phyloP scores from a whole-genome alignment of 2,113 vertebrate genomes.

The Melanotaenia duboulayi region DNA sequence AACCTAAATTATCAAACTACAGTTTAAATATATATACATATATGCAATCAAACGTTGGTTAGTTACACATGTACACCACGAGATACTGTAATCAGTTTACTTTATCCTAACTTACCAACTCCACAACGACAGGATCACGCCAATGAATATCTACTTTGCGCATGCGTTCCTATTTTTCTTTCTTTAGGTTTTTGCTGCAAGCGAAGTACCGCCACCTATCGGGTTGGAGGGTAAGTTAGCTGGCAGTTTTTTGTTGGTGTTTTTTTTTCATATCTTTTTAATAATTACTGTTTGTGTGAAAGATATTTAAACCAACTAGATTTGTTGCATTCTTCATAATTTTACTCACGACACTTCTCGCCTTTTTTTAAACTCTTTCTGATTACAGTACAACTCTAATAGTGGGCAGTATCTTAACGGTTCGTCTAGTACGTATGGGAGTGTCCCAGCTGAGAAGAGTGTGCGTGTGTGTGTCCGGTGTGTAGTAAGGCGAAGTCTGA shows the following conservation, averaged over 20 bases:
- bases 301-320: not conserved
- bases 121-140: conserved; percentile 58
- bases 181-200: not conserved
- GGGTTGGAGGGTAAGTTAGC: conserved; percentile 21
- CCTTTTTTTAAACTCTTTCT: not conserved
- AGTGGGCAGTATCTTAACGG: not conserved
- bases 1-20: not conserved
- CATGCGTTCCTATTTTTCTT: conserved; percentile 28
- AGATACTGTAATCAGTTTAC: not conserved
- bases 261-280: not conserved
- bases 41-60: not conserved
- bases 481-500: conserved; percentile 5
- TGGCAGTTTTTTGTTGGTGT: not conserved
- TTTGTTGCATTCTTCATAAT: not conserved
- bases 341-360: not conserved
- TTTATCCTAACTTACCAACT: conserved; percentile 54
- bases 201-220: conserved; percentile 15
- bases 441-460: conserved; percentile 3
- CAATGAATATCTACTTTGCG: not conserved
- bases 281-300: not conserved
- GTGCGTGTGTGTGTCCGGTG: conserved; percentile 9
- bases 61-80: accelerated
- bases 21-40: not conserved
- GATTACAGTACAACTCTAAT: not conserved
- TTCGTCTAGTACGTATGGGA: not conserved